These are phyloP conservation scores for Dysdera silvatica DNA, from an alignment of 1,140 invertebrate genomes.

Conservation along the genomic window DNA sequence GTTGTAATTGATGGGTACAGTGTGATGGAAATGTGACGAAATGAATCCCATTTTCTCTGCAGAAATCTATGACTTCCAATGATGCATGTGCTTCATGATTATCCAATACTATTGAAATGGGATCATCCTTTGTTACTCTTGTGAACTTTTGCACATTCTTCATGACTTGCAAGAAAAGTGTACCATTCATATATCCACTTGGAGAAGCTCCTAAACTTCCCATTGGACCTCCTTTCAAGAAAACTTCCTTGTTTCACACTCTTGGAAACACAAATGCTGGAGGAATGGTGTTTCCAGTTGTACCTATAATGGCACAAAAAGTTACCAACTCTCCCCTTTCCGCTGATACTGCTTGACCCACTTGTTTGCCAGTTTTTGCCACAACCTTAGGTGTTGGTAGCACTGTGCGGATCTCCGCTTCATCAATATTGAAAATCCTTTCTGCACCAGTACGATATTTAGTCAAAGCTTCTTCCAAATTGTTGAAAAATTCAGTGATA, in stretches of 20 bases:
- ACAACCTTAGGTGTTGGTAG: slow-evolving; percentile 45
- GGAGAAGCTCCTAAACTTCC: slow-evolving; percentile 40
- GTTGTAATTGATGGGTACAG: slow-evolving; percentile 46
- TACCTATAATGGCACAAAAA: slow-evolving; percentile 26
- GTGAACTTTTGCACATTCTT: slow-evolving; percentile 42
- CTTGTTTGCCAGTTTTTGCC: slow-evolving; percentile 43
- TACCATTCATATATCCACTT: slow-evolving; percentile 47
- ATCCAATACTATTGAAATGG: slow-evolving; percentile 43
- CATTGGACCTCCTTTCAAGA: slow-evolving; percentile 33
- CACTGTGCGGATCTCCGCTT: slow-evolving; percentile 47
- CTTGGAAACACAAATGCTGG: slow-evolving; percentile 39
- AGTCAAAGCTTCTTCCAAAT: neutral
- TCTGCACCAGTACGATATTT: slow-evolving; percentile 33
- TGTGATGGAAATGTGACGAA: slow-evolving; percentile 48
- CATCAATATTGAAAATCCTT: slow-evolving; percentile 48
- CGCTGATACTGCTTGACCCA: slow-evolving; percentile 43
- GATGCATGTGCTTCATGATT: slow-evolving; percentile 39
- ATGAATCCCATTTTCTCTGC: slow-evolving; percentile 38
- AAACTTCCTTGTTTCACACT: slow-evolving; percentile 37
- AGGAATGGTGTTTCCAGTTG: slow-evolving; percentile 36
- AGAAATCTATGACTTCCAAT: slow-evolving; percentile 23
- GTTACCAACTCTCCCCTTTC: slow-evolving; percentile 43
- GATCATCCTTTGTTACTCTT: slow-evolving; percentile 34
- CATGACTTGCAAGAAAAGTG: slow-evolving; percentile 46
- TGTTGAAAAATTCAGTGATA: slow-evolving; percentile 24